phyloP scores from a whole-genome alignment of 2,888 invertebrate species.

The Melinopterus prodromus region DNA sequence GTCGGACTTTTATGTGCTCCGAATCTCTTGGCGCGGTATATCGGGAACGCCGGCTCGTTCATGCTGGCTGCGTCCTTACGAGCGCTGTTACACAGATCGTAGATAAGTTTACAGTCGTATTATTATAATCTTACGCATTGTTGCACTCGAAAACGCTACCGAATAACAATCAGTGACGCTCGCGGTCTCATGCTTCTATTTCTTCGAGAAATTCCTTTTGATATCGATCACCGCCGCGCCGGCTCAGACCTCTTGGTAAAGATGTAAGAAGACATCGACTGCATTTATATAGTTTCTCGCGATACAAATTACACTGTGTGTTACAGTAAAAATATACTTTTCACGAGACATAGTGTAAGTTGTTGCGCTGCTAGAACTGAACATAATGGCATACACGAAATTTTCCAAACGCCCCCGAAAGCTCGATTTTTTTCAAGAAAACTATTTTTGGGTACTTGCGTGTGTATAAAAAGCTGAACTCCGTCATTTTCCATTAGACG shows the following conservation, averaged over 20 bases:
- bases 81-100: constrained; percentile 22
- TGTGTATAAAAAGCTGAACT: too few relatives aligned
- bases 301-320: too few relatives aligned
- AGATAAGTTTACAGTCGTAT: constrained; percentile 28
- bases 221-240: background rate
- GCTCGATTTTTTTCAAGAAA: too few relatives aligned
- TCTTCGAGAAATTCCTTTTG: background rate
- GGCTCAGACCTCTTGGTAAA: background rate
- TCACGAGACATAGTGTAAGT: too few relatives aligned
- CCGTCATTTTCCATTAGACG: too few relatives aligned
- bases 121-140: constrained; percentile 32
- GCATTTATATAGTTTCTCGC: too few relatives aligned
- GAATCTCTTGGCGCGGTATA: background rate
- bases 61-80: background rate
- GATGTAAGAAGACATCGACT: too few relatives aligned
- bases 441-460: too few relatives aligned
- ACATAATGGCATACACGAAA: too few relatives aligned
- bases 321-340: too few relatives aligned
- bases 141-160: constrained; percentile 28
- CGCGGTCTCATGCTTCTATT: background rate
- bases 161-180: constrained; percentile 27
- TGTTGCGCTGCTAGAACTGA: too few relatives aligned
- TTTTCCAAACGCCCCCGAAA: too few relatives aligned
- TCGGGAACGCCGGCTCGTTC: background rate
- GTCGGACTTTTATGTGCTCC: background rate